These are phyloP conservation scores for Syngnathus floridae DNA, from an alignment of 2,113 vertebrate species.

Conservation along the genomic window DNA sequence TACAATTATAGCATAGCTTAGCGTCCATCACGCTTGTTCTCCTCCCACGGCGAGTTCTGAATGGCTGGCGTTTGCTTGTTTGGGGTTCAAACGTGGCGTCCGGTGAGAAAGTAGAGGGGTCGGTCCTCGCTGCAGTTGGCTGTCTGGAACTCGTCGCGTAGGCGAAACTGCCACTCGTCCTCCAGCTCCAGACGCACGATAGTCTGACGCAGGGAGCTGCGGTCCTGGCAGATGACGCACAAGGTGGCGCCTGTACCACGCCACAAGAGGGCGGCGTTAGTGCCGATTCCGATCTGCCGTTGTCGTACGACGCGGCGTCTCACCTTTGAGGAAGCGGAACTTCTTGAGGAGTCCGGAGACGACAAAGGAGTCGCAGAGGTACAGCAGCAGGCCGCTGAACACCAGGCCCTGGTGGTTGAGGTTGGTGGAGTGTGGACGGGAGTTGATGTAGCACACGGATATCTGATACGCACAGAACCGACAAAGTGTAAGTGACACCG, in stretches of 20 bases:
- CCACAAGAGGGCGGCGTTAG: not conserved
- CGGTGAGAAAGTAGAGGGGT: conserved; percentile 93
- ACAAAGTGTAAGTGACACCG: not conserved
- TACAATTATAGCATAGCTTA: conserved; percentile 36
- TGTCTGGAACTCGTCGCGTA: conserved; percentile 96
- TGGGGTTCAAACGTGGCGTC: conserved; percentile 80
- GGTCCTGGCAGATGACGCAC: conserved; percentile 95
- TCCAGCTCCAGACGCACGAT: conserved; percentile 92
- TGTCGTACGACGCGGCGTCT: not conserved
- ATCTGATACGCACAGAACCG: conserved; percentile 66
- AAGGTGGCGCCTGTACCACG: conserved; percentile 84
- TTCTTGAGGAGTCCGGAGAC: conserved; percentile 88
- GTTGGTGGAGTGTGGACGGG: conserved; percentile 91
- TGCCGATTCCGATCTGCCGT: not conserved
- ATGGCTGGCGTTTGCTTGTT: conserved; percentile 16
- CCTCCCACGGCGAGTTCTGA: not conserved
- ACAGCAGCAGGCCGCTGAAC: conserved; percentile 94
- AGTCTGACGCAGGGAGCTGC: conserved; percentile 91
- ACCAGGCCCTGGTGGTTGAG: conserved; percentile 83
- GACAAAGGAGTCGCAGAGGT: conserved; percentile 96
- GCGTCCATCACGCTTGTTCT: conserved; percentile 19
- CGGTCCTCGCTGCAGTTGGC: conserved; percentile 93
- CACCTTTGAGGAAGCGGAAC: conserved; percentile 95
- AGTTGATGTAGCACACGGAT: conserved; percentile 88
- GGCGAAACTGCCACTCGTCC: conserved; percentile 97